These are phyloP conservation scores for Austrofundulus limnaeus DNA, from an alignment of 2,113 vertebrate genomes.

Conservation along the genomic window DNA sequence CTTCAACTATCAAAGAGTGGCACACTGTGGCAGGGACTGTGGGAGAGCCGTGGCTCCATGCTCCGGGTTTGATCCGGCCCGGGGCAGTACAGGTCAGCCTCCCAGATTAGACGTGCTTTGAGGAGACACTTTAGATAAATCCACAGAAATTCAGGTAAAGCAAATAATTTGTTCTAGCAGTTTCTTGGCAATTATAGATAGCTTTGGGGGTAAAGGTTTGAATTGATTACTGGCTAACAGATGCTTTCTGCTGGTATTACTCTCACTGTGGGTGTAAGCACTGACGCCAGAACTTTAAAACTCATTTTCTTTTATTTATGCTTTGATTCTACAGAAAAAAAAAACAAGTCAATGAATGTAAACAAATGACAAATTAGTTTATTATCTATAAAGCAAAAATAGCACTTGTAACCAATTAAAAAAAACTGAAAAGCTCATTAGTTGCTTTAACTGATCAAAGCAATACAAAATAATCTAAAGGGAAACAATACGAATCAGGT, in stretches of 20 bases:
- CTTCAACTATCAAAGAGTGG: conserved; percentile 60
- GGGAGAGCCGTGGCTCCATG: conserved; percentile 53
- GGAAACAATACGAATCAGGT: background rate
- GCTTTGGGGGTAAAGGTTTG: conserved; percentile 40
- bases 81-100: conserved; percentile 51
- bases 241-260: conserved; percentile 38
- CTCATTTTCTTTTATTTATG: conserved; percentile 22
- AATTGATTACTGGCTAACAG: conserved; percentile 57
- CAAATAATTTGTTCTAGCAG: conserved; percentile 56
- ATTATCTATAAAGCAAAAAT: background rate
- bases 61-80: conserved; percentile 60
- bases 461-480: background rate
- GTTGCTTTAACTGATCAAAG: background rate
- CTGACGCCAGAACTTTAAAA: conserved; percentile 25
- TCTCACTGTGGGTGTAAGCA: conserved; percentile 37
- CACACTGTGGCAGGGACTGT: conserved; percentile 46
- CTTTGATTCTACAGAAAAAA: conserved; percentile 4
- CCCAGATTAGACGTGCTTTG: conserved; percentile 60
- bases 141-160: conserved; percentile 55
- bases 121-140: conserved; percentile 53
- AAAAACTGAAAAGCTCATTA: background rate
- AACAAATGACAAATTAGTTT: background rate
- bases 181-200: conserved; percentile 58
- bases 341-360: background rate
- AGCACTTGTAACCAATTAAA: background rate